Percentiles rank a stretch among this genome's conserved stretches.
phyloP scores from a whole-genome alignment of 1,140 invertebrate species.

The Drosophila kepulauana region DNA sequence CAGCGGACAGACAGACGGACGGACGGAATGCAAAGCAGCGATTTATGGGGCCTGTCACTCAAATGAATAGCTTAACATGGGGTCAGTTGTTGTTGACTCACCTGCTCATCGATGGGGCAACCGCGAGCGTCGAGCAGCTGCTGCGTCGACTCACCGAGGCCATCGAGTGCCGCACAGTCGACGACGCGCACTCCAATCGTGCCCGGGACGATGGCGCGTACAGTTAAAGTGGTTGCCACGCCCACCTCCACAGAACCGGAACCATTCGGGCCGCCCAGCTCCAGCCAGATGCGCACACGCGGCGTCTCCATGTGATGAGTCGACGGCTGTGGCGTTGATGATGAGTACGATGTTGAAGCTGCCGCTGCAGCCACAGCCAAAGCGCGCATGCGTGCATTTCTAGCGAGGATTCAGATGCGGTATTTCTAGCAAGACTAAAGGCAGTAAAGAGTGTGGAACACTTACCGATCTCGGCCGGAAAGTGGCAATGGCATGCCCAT shows the following conservation, averaged over 20 bases:
- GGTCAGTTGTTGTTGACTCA: conserved; percentile 71
- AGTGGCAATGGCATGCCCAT: conserved; percentile 76
- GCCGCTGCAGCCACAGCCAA: conserved; percentile 46
- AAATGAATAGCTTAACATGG: too few relatives aligned
- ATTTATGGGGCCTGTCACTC: too few relatives aligned
- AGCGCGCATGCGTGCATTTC: conserved; percentile 82
- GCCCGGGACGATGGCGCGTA: conserved; percentile 90
- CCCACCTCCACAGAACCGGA: conserved; percentile 88
- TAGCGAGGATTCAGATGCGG: conserved; percentile 8
- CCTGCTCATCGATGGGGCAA: conserved; percentile 89
- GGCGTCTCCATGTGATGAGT: conserved; percentile 69
- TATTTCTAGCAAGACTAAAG: neutral
- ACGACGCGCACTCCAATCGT: conserved; percentile 89
- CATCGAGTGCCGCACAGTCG: conserved; percentile 91
- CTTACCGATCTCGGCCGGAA: conserved; percentile 58
- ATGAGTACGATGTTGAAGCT: conserved; percentile 8
- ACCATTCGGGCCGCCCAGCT: conserved; percentile 86
- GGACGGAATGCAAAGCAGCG: too few relatives aligned
- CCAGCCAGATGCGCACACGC: conserved; percentile 89
- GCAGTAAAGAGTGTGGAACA: neutral
- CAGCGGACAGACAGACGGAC: too few relatives aligned
- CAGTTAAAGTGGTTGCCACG: conserved; percentile 89
- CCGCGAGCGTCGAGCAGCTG: conserved; percentile 89
- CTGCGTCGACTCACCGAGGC: conserved; percentile 89
- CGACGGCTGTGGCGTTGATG: too few relatives aligned